Evolutionary conservation across 1,140 invertebrate genomes (phyloP).

Genomic region (Zaprionus ghesquierei): DNA sequence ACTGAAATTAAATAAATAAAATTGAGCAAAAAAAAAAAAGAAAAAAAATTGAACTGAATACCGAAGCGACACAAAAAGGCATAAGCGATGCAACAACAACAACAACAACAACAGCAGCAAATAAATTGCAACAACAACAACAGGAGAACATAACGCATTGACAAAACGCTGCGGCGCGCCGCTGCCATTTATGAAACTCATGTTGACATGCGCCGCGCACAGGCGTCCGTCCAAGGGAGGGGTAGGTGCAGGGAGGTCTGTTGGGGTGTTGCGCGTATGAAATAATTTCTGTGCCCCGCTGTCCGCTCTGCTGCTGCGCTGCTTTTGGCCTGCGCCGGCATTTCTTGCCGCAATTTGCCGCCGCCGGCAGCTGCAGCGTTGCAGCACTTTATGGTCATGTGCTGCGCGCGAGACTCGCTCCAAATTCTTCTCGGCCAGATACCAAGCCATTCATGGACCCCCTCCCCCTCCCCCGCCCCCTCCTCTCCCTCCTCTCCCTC

Average conservation of each 20-base stretch:
- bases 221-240: constrained; percentile 24
- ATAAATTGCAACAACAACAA: constrained; percentile 26
- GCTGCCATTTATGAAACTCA: constrained; percentile 77
- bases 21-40: constrained; percentile 49
- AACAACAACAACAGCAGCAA: constrained; percentile 28
- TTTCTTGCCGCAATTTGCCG: constrained; percentile 65
- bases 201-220: constrained; percentile 77
- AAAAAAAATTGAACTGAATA: constrained; percentile 77
- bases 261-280: constrained; percentile 13
- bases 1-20: constrained; percentile 54
- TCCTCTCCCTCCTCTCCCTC: not conserved
- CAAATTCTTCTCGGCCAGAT: constrained; percentile 62
- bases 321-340: constrained; percentile 65
- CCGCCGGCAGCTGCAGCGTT: constrained; percentile 24
- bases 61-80: constrained; percentile 73
- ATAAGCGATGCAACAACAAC: constrained; percentile 50
- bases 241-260: not conserved
- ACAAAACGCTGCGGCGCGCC: constrained; percentile 64
- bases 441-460: not conserved
- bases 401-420: constrained; percentile 59
- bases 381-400: constrained; percentile 72
- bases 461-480: not conserved
- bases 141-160: constrained; percentile 69
- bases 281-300: not conserved
- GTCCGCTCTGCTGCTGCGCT: constrained; percentile 10